These are phyloP conservation scores for Prorops nasuta DNA, from an alignment of 1,140 invertebrate genomes.

Conservation along the genomic window DNA sequence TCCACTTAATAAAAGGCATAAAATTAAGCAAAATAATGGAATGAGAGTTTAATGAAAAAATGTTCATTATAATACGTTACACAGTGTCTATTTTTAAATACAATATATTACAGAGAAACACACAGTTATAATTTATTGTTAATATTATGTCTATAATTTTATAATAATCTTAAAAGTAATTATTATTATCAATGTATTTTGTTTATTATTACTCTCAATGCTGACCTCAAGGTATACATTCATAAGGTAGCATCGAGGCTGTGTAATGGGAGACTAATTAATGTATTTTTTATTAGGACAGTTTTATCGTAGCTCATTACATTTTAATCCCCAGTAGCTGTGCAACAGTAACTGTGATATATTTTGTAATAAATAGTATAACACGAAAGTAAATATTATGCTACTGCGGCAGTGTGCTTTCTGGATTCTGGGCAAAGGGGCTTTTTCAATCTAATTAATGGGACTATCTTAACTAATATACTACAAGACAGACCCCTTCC, in stretches of 20 bases:
- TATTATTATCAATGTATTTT: constrained; percentile 41
- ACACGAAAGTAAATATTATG: constrained; percentile 55
- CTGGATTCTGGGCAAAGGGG: constrained; percentile 43
- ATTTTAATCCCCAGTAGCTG: constrained; percentile 40
- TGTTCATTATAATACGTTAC: constrained; percentile 37
- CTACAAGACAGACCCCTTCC: constrained; percentile 32
- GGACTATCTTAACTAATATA: constrained; percentile 32
- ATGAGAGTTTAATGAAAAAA: constrained; percentile 34
- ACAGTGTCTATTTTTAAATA: constrained; percentile 51
- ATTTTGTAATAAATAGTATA: constrained; percentile 54
- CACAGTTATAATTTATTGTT: constrained; percentile 56
- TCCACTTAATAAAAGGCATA: no score
- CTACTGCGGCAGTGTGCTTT: constrained; percentile 52
- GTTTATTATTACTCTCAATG: constrained; percentile 44
- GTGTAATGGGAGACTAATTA: constrained; percentile 49
- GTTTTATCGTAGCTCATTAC: constrained; percentile 33
- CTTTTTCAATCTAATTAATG: constrained; percentile 29
- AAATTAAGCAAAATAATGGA: constrained; percentile 29
- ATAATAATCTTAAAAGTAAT: constrained; percentile 47
- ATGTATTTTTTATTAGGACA: constrained; percentile 32
- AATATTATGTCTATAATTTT: constrained; percentile 51
- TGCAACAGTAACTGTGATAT: constrained; percentile 43
- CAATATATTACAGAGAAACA: constrained; percentile 57
- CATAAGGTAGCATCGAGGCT: constrained; percentile 44
- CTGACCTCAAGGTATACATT: constrained; percentile 42